These are phyloP conservation scores for Eupeodes luniger DNA, from an alignment of 2,888 invertebrate genomes.

Conservation along the genomic window DNA sequence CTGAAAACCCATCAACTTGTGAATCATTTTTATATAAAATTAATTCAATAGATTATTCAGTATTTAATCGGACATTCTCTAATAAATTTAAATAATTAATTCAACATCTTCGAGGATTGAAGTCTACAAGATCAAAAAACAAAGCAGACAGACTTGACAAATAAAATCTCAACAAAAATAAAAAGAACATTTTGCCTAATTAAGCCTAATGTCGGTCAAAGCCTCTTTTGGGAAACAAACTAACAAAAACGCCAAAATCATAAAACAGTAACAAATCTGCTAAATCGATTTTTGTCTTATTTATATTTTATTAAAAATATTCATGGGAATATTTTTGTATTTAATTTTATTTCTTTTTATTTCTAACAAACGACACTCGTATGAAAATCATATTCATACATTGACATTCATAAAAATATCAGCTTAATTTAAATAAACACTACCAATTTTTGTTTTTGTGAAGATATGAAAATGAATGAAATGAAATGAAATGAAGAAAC, in stretches of 20 bases:
- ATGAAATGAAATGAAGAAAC: background rate
- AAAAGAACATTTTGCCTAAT: slow-evolving; percentile 59
- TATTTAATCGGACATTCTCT: slow-evolving; percentile 60
- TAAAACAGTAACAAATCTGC: slow-evolving; percentile 36
- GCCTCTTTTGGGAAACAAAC: background rate
- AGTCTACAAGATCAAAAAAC: slow-evolving; percentile 10
- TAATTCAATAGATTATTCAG: slow-evolving; percentile 57
- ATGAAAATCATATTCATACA: background rate
- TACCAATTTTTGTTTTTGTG: slow-evolving; percentile 38
- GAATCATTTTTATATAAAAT: slow-evolving; percentile 62
- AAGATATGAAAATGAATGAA: slow-evolving; percentile 2
- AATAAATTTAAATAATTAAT: slow-evolving; percentile 61
- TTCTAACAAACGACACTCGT: background rate
- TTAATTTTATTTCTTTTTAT: background rate
- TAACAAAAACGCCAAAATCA: slow-evolving; percentile 34
- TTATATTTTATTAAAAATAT: slow-evolving; percentile 41
- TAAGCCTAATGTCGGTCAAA: slow-evolving; percentile 61
- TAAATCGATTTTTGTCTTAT: slow-evolving; percentile 32
- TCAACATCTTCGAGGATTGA: slow-evolving; percentile 11
- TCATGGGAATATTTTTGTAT: slow-evolving; percentile 58
- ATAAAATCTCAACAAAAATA: background rate
- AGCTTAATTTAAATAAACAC: slow-evolving; percentile 60
- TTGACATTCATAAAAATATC: slow-evolving; percentile 8
- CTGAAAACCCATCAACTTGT: slow-evolving; percentile 40
- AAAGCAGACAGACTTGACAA: background rate